phyloP scores from a whole-genome alignment of 2,113 vertebrate genomes.

The Sylvia atricapilla region DNA sequence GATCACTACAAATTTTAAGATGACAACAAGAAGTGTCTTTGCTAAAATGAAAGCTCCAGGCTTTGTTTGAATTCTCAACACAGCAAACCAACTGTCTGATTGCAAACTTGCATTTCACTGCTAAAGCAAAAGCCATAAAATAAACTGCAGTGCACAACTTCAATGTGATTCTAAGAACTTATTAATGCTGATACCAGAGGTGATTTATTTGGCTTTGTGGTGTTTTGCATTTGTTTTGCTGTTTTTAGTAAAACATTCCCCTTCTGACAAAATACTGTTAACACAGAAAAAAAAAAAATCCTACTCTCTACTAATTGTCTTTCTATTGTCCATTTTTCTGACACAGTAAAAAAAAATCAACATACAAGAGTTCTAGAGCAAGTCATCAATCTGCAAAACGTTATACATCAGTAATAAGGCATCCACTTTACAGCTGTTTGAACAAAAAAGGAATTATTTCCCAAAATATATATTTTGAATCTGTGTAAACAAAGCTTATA shows the following conservation, averaged over 20 bases:
- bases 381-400: conserved; percentile 51
- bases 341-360: conserved; percentile 62
- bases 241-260: not conserved
- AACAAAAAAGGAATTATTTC: conserved; percentile 46
- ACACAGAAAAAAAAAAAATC: conserved; percentile 45
- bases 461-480: conserved; percentile 61
- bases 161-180: conserved; percentile 59
- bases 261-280: conserved; percentile 54
- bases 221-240: not conserved
- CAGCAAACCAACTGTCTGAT: conserved; percentile 54
- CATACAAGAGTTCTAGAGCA: conserved; percentile 34
- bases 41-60: conserved; percentile 48
- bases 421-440: conserved; percentile 50
- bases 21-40: conserved; percentile 10
- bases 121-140: conserved; percentile 27
- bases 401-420: conserved; percentile 55
- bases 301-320: not conserved
- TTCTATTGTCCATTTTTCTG: conserved; percentile 28
- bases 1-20: conserved; percentile 33
- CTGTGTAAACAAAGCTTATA: conserved; percentile 75
- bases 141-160: conserved; percentile 59
- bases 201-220: conserved; percentile 31
- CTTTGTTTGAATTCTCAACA: conserved; percentile 30
- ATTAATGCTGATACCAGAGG: conserved; percentile 39
- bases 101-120: conserved; percentile 55